These are phyloP conservation scores for Scalopus aquaticus DNA, from an alignment of 2,113 vertebrate genomes.

Conservation along the genomic window DNA sequence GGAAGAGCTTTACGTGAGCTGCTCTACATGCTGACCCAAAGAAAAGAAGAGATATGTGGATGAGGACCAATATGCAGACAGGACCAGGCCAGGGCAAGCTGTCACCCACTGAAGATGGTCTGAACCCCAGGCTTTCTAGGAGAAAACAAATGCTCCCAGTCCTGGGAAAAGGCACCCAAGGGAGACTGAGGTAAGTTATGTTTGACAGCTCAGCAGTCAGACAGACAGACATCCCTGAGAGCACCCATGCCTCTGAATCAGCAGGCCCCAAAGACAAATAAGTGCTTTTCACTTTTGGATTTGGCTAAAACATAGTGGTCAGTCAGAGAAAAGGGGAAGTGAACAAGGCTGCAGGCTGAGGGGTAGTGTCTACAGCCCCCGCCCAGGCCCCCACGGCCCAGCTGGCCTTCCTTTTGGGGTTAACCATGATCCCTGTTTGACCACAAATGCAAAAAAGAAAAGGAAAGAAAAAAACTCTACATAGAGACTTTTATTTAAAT, in stretches of 20 bases:
- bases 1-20: background rate
- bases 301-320: background rate
- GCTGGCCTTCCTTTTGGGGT: slow-evolving; percentile 49
- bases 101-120: background rate
- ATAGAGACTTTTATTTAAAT: background rate
- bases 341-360: background rate
- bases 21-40: background rate
- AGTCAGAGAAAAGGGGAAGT: slow-evolving; percentile 43
- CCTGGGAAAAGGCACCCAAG: background rate
- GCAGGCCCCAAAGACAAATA: background rate
- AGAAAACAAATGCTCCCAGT: background rate
- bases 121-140: background rate
- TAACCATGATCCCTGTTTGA: slow-evolving; percentile 59
- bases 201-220: background rate
- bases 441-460: background rate
- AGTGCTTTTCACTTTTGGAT: slow-evolving; percentile 33
- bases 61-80: background rate
- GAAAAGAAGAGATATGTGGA: background rate
- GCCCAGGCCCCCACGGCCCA: background rate
- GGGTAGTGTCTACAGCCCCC: background rate
- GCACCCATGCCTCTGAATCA: slow-evolving; percentile 34
- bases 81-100: background rate
- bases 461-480: background rate
- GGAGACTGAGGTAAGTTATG: background rate
- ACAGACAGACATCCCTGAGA: background rate